Percentiles rank a stretch among this genome's conserved stretches.
Evolutionary conservation across 2,888 invertebrate species (phyloP).

Genomic region (Pristionchus entomophagus): DNA sequence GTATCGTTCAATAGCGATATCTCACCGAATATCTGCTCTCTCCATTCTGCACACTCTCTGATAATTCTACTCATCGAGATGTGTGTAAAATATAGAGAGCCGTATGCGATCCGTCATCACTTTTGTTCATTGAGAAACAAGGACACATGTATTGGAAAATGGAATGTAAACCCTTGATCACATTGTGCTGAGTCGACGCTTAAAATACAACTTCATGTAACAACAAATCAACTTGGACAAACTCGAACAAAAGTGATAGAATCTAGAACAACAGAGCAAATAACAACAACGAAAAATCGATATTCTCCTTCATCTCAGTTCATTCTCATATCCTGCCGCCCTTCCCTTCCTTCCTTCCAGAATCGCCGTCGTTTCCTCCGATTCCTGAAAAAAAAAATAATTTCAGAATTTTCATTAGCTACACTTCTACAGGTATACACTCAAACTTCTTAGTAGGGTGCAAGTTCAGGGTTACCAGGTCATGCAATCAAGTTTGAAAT

Average conservation of each 20-base stretch:
- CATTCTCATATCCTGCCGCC: constrained; percentile 64
- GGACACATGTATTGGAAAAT: too few relatives aligned
- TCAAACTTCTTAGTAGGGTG: not conserved
- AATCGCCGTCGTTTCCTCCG: constrained; percentile 81
- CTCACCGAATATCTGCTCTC: too few relatives aligned
- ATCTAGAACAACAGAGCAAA: not conserved
- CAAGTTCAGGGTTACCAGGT: not conserved
- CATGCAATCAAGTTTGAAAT: not conserved
- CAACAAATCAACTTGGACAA: not conserved
- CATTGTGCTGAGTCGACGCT: too few relatives aligned
- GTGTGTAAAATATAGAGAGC: too few relatives aligned
- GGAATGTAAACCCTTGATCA: too few relatives aligned
- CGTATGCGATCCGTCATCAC: too few relatives aligned
- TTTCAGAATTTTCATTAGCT: not conserved
- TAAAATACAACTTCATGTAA: too few relatives aligned
- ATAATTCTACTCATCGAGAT: too few relatives aligned
- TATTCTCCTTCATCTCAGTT: constrained; percentile 33
- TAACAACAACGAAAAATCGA: not conserved
- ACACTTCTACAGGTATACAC: not conserved
- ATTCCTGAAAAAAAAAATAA: constrained; percentile 73
- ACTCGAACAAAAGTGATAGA: not conserved
- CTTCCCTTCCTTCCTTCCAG: constrained; percentile 77
- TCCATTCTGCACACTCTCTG: too few relatives aligned
- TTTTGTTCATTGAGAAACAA: too few relatives aligned
- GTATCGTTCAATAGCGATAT: too few relatives aligned